phyloP scores from a whole-genome alignment of 2,113 vertebrate genomes.

The Myrmophylax atrothorax region DNA sequence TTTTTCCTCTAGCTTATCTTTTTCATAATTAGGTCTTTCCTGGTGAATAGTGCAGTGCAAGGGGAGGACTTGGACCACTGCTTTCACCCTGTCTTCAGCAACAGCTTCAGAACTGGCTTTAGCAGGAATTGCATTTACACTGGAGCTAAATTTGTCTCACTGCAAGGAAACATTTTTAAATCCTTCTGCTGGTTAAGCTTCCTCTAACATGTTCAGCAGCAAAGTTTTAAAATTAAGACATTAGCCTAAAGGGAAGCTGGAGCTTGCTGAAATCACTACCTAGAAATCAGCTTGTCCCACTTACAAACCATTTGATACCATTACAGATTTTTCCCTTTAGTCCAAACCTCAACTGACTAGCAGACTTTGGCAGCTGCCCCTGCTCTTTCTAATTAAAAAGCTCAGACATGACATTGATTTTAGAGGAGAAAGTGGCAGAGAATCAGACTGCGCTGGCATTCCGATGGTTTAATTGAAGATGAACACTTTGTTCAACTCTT shows the following conservation, averaged over 20 bases:
- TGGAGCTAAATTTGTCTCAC: background rate
- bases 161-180: background rate
- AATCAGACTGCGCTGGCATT: constrained; percentile 28
- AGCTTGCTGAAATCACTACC: background rate
- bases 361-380: background rate
- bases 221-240: background rate
- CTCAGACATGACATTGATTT: background rate
- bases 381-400: background rate
- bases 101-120: background rate
- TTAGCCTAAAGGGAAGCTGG: background rate
- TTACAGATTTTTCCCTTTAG: background rate
- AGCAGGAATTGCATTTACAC: background rate
- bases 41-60: background rate
- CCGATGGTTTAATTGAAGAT: constrained; percentile 62
- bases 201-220: background rate
- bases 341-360: background rate
- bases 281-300: background rate
- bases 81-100: background rate
- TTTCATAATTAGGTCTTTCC: background rate
- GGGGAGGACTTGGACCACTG: fast-evolving
- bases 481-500: constrained; percentile 71
- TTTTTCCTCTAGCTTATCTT: background rate
- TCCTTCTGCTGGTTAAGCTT: background rate
- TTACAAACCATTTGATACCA: background rate
- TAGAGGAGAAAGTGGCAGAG: constrained; percentile 45